These are phyloP conservation scores for Dipodomys spectabilis DNA, from an alignment of 2,113 vertebrate genomes.

Conservation along the genomic window DNA sequence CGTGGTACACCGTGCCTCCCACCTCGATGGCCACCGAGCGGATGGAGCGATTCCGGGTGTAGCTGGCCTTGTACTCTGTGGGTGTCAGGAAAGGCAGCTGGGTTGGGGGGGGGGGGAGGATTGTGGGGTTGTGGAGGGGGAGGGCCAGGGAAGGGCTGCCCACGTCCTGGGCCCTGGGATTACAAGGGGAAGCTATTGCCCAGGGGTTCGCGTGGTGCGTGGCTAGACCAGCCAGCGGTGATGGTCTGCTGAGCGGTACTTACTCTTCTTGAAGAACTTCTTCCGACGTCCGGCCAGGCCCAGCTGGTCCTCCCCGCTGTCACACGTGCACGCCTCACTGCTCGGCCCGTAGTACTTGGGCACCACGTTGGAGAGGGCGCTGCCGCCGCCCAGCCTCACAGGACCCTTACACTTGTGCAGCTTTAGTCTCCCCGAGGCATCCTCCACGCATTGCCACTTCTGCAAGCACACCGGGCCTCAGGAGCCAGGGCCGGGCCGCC, in stretches of 20 bases:
- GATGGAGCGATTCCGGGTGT: slow-evolving; percentile 89
- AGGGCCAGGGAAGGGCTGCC: background rate
- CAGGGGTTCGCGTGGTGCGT: no score
- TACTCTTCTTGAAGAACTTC: slow-evolving; percentile 93
- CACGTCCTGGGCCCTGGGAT: background rate
- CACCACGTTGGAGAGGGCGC: slow-evolving; percentile 87
- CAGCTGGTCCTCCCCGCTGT: slow-evolving; percentile 84
- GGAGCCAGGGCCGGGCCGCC: rapidly evolving
- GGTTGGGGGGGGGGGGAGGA: background rate
- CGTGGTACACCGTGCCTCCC: slow-evolving; percentile 86
- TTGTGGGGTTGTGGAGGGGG: no score
- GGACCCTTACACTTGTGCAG: slow-evolving; percentile 96
- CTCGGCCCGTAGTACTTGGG: slow-evolving; percentile 85
- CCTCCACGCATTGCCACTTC: slow-evolving; percentile 99
- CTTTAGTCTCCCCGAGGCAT: slow-evolving; percentile 92
- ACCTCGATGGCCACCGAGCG: slow-evolving; percentile 90
- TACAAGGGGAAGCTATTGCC: no score
- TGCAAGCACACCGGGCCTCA: slow-evolving; percentile 72
- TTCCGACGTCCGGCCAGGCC: slow-evolving; percentile 86
- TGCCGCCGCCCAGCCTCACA: slow-evolving; percentile 83
- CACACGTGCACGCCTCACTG: slow-evolving; percentile 88
- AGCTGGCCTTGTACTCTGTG: slow-evolving; percentile 90
- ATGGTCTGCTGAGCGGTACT: slow-evolving; percentile 60
- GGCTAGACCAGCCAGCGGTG: no score
- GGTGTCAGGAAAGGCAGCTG: background rate